Base-by-base conservation (phyloP, 2,797 vertebrate species). In the Steatocranus sp. region DNA sequence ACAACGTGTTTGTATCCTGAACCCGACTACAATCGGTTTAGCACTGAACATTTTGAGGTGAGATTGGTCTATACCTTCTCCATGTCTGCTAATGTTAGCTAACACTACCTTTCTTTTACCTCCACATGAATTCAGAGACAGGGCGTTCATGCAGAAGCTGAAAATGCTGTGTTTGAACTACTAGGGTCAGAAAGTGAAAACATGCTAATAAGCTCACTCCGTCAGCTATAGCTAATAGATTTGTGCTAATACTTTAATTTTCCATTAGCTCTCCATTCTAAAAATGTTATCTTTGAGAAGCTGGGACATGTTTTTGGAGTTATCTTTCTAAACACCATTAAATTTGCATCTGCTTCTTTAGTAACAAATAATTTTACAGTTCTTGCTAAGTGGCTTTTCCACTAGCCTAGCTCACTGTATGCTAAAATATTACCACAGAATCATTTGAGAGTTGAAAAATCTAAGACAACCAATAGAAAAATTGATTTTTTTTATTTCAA, bases 21-120 rank as follows among this genome's bases (percentile, higher is more conserved):
- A 70, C 23, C 9, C 9, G 7, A 12, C 11, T 63, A 12, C 32
- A 20, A 14, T 36, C n/a, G 18, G 17, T 63, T 70, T 25, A 46
- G 23, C 38, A 27, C 36, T 41, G 36, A 41, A 11, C 38, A 70
- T 27, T 27, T 18, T 43, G 38, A 23, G 46, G 66, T 70, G 66
- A 43, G 38, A 70, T 2, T 27, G 38, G 38, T 43, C 38, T 78
- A 81, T 81, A 84, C 88, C 50, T 7, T 61, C 85, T 82, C 49
- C 76, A 81, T 80, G 84, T 89, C 83, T 87, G 87, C 83, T 89
- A 84, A 88, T 61, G 88, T 86, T 89, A 89, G 38, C 23, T 27
- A 70, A 46, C n/a, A 8, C 84, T 85, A 82, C 88, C 90, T 92
- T 91, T 89, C 86, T 89, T 91, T 93, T 91, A 94, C 87, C 90